These are phyloP conservation scores for Caenorhabditis brenneri DNA, from an alignment of 1,140 invertebrate species.

Conservation along the genomic window DNA sequence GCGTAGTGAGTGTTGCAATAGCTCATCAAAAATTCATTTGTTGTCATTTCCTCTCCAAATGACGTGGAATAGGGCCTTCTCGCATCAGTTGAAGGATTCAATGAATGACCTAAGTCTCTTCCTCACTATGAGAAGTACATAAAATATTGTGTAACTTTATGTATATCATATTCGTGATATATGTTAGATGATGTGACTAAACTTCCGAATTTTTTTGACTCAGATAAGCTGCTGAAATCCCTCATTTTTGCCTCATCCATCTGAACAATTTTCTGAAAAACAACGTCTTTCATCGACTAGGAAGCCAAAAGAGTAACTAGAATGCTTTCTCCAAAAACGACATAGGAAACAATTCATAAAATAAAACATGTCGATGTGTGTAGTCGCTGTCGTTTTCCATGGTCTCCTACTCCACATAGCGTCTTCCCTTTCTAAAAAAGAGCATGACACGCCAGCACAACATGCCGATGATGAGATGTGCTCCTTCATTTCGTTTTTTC, in stretches of 20 bases:
- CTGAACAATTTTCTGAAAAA: neutral
- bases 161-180: too few species aligned
- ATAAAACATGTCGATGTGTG: neutral
- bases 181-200: neutral
- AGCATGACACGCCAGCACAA: slow-evolving; percentile 5
- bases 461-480: neutral
- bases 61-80: neutral
- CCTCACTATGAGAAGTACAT: too few species aligned
- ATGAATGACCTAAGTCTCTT: too few species aligned
- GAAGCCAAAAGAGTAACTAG: neutral
- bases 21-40: slow-evolving; percentile 39
- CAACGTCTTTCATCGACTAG: neutral
- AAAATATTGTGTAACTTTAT: too few species aligned
- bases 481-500: neutral
- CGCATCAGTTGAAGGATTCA: too few species aligned
- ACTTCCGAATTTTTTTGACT: neutral
- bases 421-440: slow-evolving; percentile 19
- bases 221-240: slow-evolving; percentile 20
- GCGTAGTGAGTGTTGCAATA: slow-evolving; percentile 16
- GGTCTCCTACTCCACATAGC: neutral
- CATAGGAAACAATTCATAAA: slow-evolving; percentile 36
- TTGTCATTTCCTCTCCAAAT: slow-evolving; percentile 2
- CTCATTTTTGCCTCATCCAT: neutral
- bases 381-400: neutral
- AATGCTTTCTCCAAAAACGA: slow-evolving; percentile 10